Conservation (phyloP, 2,797 vertebrate species). For the Varecia variegata region DNA sequence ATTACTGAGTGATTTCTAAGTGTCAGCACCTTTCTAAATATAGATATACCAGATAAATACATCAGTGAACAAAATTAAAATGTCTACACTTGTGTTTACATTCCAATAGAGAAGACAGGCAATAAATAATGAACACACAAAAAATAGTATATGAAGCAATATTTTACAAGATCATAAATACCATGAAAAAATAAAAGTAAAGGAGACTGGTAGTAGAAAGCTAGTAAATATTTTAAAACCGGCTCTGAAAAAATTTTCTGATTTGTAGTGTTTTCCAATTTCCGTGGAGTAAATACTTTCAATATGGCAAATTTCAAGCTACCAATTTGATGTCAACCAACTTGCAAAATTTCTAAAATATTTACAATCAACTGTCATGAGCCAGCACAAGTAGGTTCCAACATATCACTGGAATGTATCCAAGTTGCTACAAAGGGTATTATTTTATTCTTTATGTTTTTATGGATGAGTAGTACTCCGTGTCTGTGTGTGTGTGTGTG, state of each 20-base stretch:
- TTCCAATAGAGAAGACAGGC: not conserved
- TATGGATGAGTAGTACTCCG: too few relatives aligned
- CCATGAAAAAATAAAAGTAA: not conserved
- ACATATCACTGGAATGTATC: not conserved
- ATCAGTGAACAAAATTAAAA: not conserved
- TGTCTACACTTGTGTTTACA: not conserved
- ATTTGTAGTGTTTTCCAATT: not conserved
- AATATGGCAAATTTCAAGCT: not conserved
- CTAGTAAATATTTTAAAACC: not conserved
- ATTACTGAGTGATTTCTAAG: not conserved
- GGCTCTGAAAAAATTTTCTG: not conserved
- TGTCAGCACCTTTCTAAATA: not conserved
- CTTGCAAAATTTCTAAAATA: not conserved
- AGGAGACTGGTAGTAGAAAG: not conserved
- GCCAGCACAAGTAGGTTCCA: not conserved
- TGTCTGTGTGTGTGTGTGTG: too few relatives aligned
- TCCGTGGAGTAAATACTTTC: not conserved
- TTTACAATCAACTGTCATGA: not conserved
- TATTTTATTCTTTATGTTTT: too few relatives aligned
- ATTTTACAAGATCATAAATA: not conserved
- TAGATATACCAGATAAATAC: not conserved
- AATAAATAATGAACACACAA: not conserved
- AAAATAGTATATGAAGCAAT: not conserved
- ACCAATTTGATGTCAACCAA: not conserved
- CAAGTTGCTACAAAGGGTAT: too few relatives aligned